These are phyloP conservation scores for Trachelus iudaicus DNA, from an alignment of 2,888 invertebrate genomes.

Conservation along the genomic window DNA sequence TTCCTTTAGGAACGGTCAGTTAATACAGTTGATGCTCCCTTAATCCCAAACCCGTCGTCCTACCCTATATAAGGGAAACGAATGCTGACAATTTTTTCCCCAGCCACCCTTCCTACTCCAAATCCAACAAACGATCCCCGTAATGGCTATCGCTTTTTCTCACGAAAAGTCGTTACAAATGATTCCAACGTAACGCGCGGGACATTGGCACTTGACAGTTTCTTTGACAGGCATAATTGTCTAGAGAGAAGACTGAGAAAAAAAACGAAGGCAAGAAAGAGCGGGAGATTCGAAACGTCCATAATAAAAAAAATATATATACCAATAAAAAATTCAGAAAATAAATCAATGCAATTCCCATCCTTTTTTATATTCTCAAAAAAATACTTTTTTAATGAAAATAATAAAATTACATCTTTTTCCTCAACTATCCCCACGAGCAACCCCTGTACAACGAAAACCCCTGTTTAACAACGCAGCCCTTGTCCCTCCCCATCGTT, in stretches of 20 bases:
- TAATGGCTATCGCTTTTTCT: conserved; percentile 4
- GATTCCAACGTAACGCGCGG: not conserved
- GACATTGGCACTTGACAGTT: not conserved
- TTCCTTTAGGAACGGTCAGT: not conserved
- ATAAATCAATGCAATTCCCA: too few species aligned
- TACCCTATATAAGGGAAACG: not conserved
- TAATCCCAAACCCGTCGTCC: not conserved
- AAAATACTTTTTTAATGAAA: not conserved
- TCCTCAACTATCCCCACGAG: not conserved
- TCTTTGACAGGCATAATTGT: not conserved
- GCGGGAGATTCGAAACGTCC: not conserved
- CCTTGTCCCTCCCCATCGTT: not conserved
- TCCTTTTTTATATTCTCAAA: not conserved
- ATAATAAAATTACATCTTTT: not conserved
- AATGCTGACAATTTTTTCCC: not conserved
- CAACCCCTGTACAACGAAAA: not conserved
- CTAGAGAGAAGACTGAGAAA: not conserved
- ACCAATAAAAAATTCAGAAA: not conserved
- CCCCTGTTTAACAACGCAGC: not conserved
- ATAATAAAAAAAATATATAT: not conserved
- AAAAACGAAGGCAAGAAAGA: not conserved
- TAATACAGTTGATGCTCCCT: conserved; percentile 2
- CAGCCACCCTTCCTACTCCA: not conserved
- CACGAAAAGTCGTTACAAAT: conserved; percentile 2
- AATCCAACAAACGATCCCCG: conserved; percentile 1